Evolutionary conservation across 2,797 vertebrate genomes (phyloP), one percentile per base, ranked within the genome.

Genomic region (Enteromius afrohamiltoni): DNA sequence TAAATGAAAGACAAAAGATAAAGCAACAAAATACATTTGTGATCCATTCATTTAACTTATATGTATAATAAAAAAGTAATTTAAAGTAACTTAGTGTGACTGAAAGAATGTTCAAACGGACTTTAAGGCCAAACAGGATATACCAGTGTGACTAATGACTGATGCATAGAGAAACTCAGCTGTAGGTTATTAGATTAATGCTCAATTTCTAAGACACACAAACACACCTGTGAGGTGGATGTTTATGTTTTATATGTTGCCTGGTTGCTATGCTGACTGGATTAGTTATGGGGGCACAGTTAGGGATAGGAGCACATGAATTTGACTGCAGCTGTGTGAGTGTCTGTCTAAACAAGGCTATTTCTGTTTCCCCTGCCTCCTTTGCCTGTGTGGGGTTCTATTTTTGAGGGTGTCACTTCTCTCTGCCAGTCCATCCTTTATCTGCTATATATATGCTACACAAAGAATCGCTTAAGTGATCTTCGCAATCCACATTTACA

Each of bases 221-320:
- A 45, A 47, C 58, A 85, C 84, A 87, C 88, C 83, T 88, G 75
- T 87, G 87, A 82, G 76, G 67, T 83, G 84, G 31, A 84, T 89
- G 88, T 89, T 90, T 88, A 83, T 89, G 69, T 87, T 88, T 88
- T 79, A 79, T 60, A 65, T 88, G 88, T 88, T 91, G 86, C 84
- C 79, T 83, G 73, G 89, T 91, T 91, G 89, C 87, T 87, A 86
- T 89, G 87, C 85, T 86, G 84, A 86, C 83, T 55, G 90, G 87
- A 89, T 91, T 90, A 91, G 84, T 85, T 88, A 69, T 79, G 83
- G 87, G 83, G 85, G 87, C 86, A 87, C 85, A 42, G 82, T 79
- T 69, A 74, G 82, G 87, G 86, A 89, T 80, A 82, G 62, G 79
- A 83, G 87, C 85, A 81, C 77, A 87, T 87, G 79, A 85, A 81